Percentiles rank a stretch among this genome's conserved stretches.
phyloP scores from a whole-genome alignment of 2,888 invertebrate genomes.

The Harpalus rufipes region DNA sequence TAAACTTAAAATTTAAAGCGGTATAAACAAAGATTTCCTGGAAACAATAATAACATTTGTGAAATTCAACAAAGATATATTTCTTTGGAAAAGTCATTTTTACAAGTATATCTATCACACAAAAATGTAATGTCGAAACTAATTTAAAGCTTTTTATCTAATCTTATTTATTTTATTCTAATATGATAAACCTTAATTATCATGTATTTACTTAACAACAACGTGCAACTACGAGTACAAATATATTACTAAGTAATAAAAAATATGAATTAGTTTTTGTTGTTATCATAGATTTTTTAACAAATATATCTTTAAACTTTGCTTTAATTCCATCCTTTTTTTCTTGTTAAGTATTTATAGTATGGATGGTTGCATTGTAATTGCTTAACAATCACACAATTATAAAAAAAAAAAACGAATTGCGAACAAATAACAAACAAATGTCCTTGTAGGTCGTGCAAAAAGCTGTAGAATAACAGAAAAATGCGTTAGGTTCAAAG shows the following conservation, averaged over 20 bases:
- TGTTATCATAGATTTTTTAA: too few relatives aligned
- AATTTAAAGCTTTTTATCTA: slow-evolving; percentile 6
- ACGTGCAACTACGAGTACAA: neutral
- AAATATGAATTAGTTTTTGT: too few relatives aligned
- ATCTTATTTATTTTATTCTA: neutral
- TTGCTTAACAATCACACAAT: neutral
- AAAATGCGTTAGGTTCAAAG: slow-evolving; percentile 7
- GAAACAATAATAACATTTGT: too few relatives aligned
- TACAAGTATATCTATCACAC: neutral
- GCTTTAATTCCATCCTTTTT: too few relatives aligned
- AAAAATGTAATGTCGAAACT: slow-evolving; percentile 1
- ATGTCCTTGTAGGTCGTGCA: neutral
- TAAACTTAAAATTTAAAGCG: too few relatives aligned
- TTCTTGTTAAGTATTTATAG: too few relatives aligned
- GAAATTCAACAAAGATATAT: too few relatives aligned
- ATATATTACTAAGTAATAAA: too few relatives aligned
- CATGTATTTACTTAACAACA: neutral
- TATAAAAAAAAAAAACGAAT: neutral
- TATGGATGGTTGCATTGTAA: too few relatives aligned
- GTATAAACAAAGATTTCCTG: too few relatives aligned
- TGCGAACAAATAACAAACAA: neutral
- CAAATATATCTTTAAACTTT: too few relatives aligned
- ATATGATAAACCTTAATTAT: neutral
- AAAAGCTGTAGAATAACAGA: slow-evolving; percentile 7
- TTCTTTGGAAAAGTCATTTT: too few relatives aligned